Base-by-base conservation (phyloP, 2,888 invertebrate genomes). In the Micoletzkya japonica region DNA sequence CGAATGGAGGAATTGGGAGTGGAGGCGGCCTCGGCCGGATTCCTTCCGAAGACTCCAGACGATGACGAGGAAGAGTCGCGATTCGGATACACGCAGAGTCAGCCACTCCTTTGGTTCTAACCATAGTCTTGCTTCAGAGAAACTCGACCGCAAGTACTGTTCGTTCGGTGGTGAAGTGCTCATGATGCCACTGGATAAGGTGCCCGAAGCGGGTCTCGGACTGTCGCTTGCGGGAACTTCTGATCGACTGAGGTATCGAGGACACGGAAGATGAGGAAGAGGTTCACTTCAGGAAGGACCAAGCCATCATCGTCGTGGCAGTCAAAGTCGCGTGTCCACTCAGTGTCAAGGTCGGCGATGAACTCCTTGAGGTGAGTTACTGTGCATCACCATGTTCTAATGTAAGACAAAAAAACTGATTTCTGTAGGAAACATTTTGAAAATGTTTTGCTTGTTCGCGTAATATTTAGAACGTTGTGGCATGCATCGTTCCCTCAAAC, bases 301-400 rank as follows among this genome's bases (percentile, higher is more conserved):
- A 74, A 30, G 96, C 94, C 34, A 95, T 95, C 72, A 95, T 95
- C 87, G 91, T 98, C 36, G 95, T 94, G 80, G 96, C 95, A n/a
- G 89, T 98, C 68, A 92, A 95, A 87, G 93, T 94, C 0, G 91
- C 91, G 2, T 95, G 95, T 20, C 89, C 91, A 4, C 69, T 84
- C 57, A 90, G 91, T 7, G 90, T 98, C 44, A 90, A 91, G 86
- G 91, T 95, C 26, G 96, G 95, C 1, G 98, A 98, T 86, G 95
- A 97, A 87, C 91, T 97, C 76, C 88, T 95, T 49, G 95, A 95
- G 91, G 94, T 94, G 80, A 73, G 77, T 72, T 34, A 44, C 20
- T 20, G 20, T 44, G 14, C 20, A 44, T 44, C 14, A 20, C 20
- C 44, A 44, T 44, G 20, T 24, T 37, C 2, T 10, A 17, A 36